A percentile compares a stretch with the other conserved stretches of the same genome.
Evolutionary conservation across 37 sponge, comb jelly and placozoan species (phyloP).

Genomic region (Oopsacas minuta): DNA sequence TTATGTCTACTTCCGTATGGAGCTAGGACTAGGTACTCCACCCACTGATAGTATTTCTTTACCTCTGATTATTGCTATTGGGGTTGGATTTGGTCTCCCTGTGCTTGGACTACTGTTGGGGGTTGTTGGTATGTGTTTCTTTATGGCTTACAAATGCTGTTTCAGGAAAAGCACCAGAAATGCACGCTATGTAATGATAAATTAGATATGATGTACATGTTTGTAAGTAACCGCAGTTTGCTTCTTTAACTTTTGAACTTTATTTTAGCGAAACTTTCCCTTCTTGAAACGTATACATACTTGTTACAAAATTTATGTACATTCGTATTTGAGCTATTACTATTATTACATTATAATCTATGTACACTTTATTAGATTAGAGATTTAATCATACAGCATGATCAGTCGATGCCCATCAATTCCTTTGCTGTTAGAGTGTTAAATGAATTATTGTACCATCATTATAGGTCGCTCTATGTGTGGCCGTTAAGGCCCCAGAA

Average conservation of each 20-base stretch:
- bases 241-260: background rate
- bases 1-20: background rate
- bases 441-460: too few species aligned
- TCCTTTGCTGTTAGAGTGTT: too few species aligned
- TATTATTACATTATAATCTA: too few species aligned
- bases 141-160: background rate
- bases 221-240: too few species aligned
- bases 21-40: background rate
- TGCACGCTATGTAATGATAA: background rate
- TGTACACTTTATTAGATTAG: too few species aligned
- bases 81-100: background rate
- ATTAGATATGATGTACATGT: background rate
- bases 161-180: background rate
- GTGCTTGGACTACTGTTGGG: background rate
- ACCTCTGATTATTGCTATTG: background rate
- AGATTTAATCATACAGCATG: too few species aligned
- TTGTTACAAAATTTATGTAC: too few species aligned
- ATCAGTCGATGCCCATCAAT: too few species aligned
- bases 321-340: too few species aligned
- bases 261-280: background rate
- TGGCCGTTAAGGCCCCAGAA: too few species aligned
- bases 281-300: background rate
- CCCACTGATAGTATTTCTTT: background rate
- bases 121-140: background rate
- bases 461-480: too few species aligned